Conservation (phyloP, 2,888 invertebrate genomes). For the Keiferia lycopersicella region DNA sequence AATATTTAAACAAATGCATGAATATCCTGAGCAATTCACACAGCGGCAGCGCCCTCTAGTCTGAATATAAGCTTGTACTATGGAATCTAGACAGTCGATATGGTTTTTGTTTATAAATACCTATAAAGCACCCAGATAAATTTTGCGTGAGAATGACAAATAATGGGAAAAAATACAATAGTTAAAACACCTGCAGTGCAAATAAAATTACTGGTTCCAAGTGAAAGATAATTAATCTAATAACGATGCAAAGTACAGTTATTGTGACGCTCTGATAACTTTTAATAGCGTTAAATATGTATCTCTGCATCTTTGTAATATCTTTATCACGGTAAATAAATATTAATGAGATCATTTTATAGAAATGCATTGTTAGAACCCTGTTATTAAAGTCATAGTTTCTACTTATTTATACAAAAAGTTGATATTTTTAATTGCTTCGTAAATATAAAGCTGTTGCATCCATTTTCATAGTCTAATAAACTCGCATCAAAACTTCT, state of each 20-base stretch:
- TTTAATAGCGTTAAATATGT: slow-evolving; percentile 9
- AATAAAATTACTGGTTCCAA: background rate
- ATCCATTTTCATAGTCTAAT: slow-evolving; percentile 4
- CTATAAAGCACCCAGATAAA: too few species aligned
- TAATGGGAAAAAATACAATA: too few species aligned
- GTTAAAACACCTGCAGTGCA: background rate
- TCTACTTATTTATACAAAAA: background rate
- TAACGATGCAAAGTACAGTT: slow-evolving; percentile 6
- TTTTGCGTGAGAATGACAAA: too few species aligned
- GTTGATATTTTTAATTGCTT: background rate
- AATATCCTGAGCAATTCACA: too few species aligned
- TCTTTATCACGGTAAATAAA: slow-evolving; percentile 13
- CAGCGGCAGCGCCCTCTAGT: too few species aligned
- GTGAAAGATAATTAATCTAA: slow-evolving; percentile 3
- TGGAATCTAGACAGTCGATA: too few species aligned
- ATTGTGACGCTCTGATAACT: slow-evolving; percentile 2
- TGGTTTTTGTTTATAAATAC: too few species aligned
- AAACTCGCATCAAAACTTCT: background rate
- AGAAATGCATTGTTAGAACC: background rate
- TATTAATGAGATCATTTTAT: slow-evolving; percentile 12
- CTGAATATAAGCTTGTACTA: too few species aligned
- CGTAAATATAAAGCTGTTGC: background rate
- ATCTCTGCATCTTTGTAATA: slow-evolving; percentile 17
- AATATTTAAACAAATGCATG: too few species aligned
- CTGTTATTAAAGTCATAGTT: background rate